Evolutionary conservation across 2,113 vertebrate genomes (phyloP), one percentile per base, ranked within the genome.

Genomic region (Orthonyx spaldingii): DNA sequence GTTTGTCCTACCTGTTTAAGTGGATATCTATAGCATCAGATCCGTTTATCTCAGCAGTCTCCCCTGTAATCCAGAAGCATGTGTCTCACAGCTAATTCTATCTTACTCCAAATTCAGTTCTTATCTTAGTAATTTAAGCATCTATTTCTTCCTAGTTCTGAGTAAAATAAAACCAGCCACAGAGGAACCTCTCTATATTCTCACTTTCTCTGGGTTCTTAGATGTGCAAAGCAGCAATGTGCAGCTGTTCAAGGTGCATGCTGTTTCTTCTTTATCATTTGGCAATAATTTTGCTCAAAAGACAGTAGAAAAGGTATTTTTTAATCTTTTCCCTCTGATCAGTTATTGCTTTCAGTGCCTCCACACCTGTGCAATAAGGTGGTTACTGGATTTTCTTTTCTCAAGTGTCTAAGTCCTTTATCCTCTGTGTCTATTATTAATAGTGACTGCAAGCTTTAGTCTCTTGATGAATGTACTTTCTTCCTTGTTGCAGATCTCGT

Each of bases 21-120:
- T 68, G 80, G 79, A 14, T 94, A 92, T 91, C 84, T 95, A 10
- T 26, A 76, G 84, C 81, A 94, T 82, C 84, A 82, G 77, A 91
- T 84, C 91, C 0, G 1, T 91, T 94, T 89, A 91, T 64, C 87
- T 94, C 61, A 50, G 56, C 81, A 75, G 69, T 49, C 24, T 95
- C 24, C n/a, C 44, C 41, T 64, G 89, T 92, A 94, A 97, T 89
- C 91, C 89, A 89, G 84, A 84, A 81, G 56, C 91, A 76, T 13
- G 60, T 41, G 72, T 84, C 44, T 44, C 53, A 52, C 53, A 60
- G 84, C 41, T 94, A 94, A 95, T 79, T 87, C 89, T 93, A 5
- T 75, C 57, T 87, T 96, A 89, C 61, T 97, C 93, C 53, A 92
- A 75, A 90, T 90, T 89, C 71, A 53, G 44, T 68, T 89, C 94